These are phyloP conservation scores for Morpho helenor DNA, from an alignment of 2,888 invertebrate species.

Conservation along the genomic window DNA sequence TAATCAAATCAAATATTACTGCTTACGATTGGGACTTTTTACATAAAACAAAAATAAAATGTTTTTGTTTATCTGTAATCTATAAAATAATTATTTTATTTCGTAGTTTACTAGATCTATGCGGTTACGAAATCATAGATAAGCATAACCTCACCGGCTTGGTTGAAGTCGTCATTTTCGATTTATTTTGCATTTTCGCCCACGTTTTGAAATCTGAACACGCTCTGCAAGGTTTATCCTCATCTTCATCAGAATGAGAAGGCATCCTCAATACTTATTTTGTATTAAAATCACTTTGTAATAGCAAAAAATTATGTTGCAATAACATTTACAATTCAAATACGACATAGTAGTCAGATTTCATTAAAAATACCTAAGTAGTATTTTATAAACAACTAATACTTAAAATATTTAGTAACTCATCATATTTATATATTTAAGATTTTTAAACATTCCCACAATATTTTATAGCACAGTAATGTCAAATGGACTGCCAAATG, in stretches of 20 bases:
- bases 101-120: slow-evolving; percentile 1
- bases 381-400: neutral
- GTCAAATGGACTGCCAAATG: no score
- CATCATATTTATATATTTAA: neutral
- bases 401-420: no score
- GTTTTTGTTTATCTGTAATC: no score
- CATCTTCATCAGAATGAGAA: slow-evolving; percentile 53
- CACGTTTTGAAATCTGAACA: slow-evolving; percentile 86
- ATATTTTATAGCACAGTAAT: no score
- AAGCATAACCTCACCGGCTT: slow-evolving; percentile 39
- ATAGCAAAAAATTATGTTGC: slow-evolving; percentile 36
- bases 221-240: slow-evolving; percentile 81
- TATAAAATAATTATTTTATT: neutral
- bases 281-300: slow-evolving; percentile 24
- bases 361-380: neutral
- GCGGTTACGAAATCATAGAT: slow-evolving; percentile 42
- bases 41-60: no score
- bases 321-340: slow-evolving; percentile 30
- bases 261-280: slow-evolving; percentile 44
- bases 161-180: slow-evolving; percentile 36
- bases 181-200: slow-evolving; percentile 81
- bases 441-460: no score
- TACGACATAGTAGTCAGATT: slow-evolving; percentile 9
- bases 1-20: slow-evolving; percentile 1
- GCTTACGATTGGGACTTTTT: neutral